These are phyloP conservation scores for Fopius arisanus DNA, from an alignment of 1,140 invertebrate genomes.

Conservation along the genomic window DNA sequence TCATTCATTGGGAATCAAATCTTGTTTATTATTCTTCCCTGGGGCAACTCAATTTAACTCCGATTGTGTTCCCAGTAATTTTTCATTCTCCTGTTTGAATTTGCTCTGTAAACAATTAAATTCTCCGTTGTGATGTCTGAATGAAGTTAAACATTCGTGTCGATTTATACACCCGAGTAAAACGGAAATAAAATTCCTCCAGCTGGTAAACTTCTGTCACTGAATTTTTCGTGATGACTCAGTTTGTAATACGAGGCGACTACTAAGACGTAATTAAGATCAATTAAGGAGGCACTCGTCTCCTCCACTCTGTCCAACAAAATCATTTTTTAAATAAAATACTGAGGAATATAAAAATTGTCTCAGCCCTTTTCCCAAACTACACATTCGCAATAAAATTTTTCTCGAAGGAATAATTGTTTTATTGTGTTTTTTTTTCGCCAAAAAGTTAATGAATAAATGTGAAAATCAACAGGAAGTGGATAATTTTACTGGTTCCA, in stretches of 20 bases:
- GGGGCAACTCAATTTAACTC: not conserved
- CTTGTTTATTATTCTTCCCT: no score
- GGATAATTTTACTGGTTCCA: not conserved
- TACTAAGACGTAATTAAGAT: slow-evolving; percentile 24
- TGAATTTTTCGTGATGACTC: slow-evolving; percentile 17
- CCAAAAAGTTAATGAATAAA: no score
- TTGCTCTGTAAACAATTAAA: not conserved
- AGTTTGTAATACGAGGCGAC: slow-evolving; percentile 1
- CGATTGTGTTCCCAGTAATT: not conserved
- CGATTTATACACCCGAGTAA: not conserved
- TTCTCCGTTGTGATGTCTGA: not conserved
- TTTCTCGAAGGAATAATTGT: no score
- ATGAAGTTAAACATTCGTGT: not conserved
- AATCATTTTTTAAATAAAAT: not conserved
- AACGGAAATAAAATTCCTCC: not conserved
- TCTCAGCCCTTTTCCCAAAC: no score
- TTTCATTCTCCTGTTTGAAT: not conserved
- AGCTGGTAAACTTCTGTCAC: not conserved
- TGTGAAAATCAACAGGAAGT: not conserved
- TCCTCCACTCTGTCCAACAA: not conserved
- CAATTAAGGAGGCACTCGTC: slow-evolving; percentile 27
- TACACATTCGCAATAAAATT: no score
- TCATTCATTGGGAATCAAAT: no score
- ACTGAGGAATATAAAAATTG: no score
- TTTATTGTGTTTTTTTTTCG: no score